Base-by-base conservation (phyloP, 2,888 invertebrate genomes). In the Halocaridina rubra region DNA sequence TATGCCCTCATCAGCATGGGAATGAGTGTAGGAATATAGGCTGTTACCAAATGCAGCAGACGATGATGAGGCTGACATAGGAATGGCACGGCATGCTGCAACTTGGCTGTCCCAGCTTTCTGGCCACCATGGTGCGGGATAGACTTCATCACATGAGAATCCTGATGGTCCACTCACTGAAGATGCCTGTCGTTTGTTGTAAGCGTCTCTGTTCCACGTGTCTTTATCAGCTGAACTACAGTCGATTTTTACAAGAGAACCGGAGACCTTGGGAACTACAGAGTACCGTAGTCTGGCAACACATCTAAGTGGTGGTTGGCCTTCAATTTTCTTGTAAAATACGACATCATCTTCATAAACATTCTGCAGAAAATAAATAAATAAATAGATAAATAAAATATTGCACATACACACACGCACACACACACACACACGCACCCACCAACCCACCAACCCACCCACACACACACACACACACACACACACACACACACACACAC, bases 71-170 rank as follows among this genome's bases (percentile, higher is more conserved):
- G 81, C 53, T 24, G 33, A 57, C 7, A 24, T 16, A 2, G 7
- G 29, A 7, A 33, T 16, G 13, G 30, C 71, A 27, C 77, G 33
- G 61, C 82, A 82, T 4, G 27, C 71, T 8, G 33, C 32, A 39
- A 82, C 27, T 16, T 22, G 29, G 8, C 59, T 33, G 29, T 71
- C 77, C 82, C 82, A 82, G 71, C 82, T 82, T 61, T 71, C 69
- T n/a, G 82, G 82, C 82, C 82, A 82, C 77, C 61, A 77, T 3
- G 77, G 71, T 0, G 82, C 82, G 16, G 82, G 77, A 27, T 59
- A 59, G 10, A 82, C 39, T 16, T 71, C 59, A 0, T 82, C 46
- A 22, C 82, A 82, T 22, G 77, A 27, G 59, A 82, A 82, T 5
- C 24, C 24, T 10, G 24, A 69, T 13, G 69, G 7, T 16, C 24